Base-by-base conservation (phyloP, 1,140 invertebrate species). In the Eueides isabella region DNA sequence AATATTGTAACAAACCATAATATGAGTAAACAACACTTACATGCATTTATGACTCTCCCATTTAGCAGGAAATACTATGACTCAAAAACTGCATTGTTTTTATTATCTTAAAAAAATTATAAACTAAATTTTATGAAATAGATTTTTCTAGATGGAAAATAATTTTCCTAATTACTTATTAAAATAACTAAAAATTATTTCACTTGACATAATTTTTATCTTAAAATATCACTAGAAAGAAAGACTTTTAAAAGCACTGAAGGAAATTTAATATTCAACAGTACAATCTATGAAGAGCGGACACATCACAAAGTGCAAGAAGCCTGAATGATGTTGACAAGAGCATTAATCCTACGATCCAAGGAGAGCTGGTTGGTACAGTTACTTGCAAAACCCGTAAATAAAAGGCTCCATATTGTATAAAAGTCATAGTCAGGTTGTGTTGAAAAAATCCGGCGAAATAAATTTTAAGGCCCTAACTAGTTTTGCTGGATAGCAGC, bases 291-390 rank as follows among this genome's bases (percentile, higher is more conserved):
- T 55, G 48, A 55, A 23, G 9, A 55, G 23, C 48, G 48, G 48
- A 28, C 30, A 69, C 67, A 31, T 26, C 30, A 29, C n/a, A 61
- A 35, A 61, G 19, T 55, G 30, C 16, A 66, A 55, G 5, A 55
- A 29, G n/a, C 63, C 14, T 68, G 5, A 30, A 63, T 31, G 35
- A 68, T 48, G 30, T 23, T 61, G 71, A 72, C 71, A 72, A 61
- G 55, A 67, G 48, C 23, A 63, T 38, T 63, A 73, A 63, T 68
- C 35, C 66, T 31, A 61, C 48, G 48, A 55, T 26, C 61, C 72
- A 73, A 73, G 72, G 72, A 73, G 33, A 73, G n/a, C 72, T 63
- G 38, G 65, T 73, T 4, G 11, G 72, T 73, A 73, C 72, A 73
- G 72, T 73, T 55, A 68, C 55, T 66, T 62, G 62, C 41, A 63